Conservation (phyloP, 2,113 vertebrate species). For the Otis tarda region DNA sequence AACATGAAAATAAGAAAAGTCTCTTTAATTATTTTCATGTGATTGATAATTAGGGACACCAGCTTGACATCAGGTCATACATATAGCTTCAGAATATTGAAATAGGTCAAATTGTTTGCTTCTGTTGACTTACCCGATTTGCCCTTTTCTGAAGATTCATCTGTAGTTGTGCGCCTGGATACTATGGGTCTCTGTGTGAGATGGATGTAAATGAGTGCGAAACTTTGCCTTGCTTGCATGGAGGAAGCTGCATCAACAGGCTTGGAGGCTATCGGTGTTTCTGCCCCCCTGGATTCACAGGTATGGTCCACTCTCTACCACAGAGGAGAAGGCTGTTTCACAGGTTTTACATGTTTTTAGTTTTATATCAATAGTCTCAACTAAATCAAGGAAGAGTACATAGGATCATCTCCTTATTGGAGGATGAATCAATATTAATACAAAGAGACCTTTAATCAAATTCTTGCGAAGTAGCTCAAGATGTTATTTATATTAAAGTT, state of each 20-base stretch:
- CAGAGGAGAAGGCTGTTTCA: background rate
- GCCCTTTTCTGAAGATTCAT: constrained; percentile 68
- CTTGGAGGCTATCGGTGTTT: constrained; percentile 77
- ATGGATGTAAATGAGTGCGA: constrained; percentile 84
- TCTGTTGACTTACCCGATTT: background rate
- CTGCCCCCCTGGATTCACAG: constrained; percentile 82
- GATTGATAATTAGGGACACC: background rate
- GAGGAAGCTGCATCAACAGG: constrained; percentile 80
- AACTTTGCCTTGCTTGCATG: constrained; percentile 79
- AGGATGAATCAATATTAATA: background rate
- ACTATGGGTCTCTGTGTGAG: constrained; percentile 80
- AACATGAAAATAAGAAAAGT: background rate
- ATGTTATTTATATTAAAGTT: background rate
- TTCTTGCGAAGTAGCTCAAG: background rate
- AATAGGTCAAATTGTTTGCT: background rate
- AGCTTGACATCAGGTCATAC: background rate
- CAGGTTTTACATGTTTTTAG: background rate
- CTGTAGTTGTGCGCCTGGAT: constrained; percentile 78
- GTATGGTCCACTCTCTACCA: constrained; percentile 57
- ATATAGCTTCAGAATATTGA: background rate
- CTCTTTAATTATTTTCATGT: background rate
- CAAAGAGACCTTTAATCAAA: background rate
- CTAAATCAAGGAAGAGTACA: background rate
- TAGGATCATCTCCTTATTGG: background rate
- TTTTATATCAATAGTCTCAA: background rate